These are phyloP conservation scores for Ditylenchus weischeri DNA, from an alignment of 2,888 invertebrate genomes.

Conservation along the genomic window DNA sequence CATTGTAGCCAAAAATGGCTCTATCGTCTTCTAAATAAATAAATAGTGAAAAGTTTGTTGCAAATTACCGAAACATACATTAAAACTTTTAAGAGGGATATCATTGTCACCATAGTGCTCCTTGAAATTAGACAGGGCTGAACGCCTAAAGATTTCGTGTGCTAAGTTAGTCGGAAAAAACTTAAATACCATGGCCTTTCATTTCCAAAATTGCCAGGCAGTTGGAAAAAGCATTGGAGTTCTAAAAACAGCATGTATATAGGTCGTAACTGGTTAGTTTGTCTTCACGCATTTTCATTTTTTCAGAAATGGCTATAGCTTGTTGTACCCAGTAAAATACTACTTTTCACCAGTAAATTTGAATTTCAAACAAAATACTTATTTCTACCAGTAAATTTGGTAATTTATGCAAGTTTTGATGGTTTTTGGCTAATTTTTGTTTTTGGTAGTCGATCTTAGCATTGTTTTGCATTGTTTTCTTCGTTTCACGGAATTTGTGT, in stretches of 20 bases:
- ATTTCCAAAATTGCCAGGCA: conserved; percentile 37
- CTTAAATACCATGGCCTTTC: conserved; percentile 31
- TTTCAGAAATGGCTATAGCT: too few relatives aligned
- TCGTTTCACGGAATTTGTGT: too few relatives aligned
- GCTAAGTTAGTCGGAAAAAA: background rate
- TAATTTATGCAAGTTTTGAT: too few relatives aligned
- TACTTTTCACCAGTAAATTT: too few relatives aligned
- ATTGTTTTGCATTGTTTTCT: too few relatives aligned
- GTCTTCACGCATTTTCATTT: background rate
- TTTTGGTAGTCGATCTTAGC: too few relatives aligned
- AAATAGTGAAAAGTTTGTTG: too few relatives aligned
- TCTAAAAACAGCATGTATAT: conserved; percentile 23
- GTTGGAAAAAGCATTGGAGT: conserved; percentile 35
- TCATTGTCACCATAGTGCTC: conserved; percentile 45
- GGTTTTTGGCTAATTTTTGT: too few relatives aligned
- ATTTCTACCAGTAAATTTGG: too few relatives aligned
- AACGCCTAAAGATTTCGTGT: conserved; percentile 21
- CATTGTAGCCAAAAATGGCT: conserved; percentile 47
- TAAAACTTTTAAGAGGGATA: conserved; percentile 41
- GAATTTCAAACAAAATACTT: too few relatives aligned
- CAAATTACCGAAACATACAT: conserved; percentile 24
- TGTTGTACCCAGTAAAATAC: too few relatives aligned
- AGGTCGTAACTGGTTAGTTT: background rate
- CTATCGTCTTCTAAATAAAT: conserved; percentile 38
- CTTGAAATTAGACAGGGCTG: conserved; percentile 44